phyloP scores from a whole-genome alignment of 2,113 vertebrate species.

The Rhadina sibilatrix region DNA sequence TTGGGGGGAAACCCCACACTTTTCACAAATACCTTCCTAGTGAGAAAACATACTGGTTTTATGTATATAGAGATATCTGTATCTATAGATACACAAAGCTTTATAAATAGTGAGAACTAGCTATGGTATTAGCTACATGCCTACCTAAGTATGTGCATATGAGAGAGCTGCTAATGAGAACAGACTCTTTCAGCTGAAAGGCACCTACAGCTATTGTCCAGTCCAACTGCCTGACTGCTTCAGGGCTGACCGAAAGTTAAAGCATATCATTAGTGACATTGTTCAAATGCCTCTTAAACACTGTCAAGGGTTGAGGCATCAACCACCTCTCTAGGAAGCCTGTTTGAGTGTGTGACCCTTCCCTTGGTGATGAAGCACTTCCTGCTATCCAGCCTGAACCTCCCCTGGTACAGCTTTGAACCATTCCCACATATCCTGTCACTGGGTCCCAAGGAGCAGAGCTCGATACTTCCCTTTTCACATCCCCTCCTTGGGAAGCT shows the following conservation, averaged over 20 bases:
- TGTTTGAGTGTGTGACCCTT: neutral
- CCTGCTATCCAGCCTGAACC: neutral
- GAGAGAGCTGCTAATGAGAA: neutral
- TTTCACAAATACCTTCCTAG: neutral
- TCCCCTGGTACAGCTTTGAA: neutral
- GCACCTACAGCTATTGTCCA: neutral
- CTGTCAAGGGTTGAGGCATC: no score
- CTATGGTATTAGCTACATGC: neutral
- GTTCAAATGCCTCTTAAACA: neutral
- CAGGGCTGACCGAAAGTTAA: neutral
- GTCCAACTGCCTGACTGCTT: neutral
- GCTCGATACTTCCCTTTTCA: neutral
- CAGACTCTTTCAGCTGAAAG: neutral
- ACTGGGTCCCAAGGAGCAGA: neutral
- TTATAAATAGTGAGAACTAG: neutral
- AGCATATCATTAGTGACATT: neutral
- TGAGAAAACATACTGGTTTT: neutral
- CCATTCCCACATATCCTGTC: rapidly evolving
- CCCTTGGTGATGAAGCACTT: neutral
- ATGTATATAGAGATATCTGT: neutral
- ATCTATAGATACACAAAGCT: neutral
- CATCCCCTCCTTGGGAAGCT: neutral
- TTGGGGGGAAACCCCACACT: rapidly evolving
- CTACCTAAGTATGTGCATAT: neutral
- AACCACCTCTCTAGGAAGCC: neutral